Percentiles rank a stretch among this genome's conserved stretches.
Evolutionary conservation across 2,797 vertebrate genomes (phyloP).

Genomic region (Pipistrellus kuhlii): DNA sequence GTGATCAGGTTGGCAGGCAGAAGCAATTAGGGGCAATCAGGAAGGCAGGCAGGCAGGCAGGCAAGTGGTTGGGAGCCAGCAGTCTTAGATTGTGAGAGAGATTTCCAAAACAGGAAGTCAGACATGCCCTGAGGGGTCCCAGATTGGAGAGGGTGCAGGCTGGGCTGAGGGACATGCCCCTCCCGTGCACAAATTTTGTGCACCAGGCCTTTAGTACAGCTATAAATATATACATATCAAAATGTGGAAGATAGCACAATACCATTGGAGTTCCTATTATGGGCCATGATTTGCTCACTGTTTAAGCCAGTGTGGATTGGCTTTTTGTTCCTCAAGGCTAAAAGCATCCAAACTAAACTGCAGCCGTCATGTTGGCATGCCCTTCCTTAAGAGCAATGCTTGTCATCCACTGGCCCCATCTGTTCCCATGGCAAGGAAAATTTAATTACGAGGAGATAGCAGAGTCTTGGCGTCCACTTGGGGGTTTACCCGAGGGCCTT

Average conservation of each 20-base stretch:
- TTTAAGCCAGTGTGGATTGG: background rate
- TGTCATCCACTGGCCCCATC: background rate
- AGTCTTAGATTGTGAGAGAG: too few species aligned
- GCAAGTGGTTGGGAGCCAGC: too few species aligned
- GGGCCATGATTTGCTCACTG: background rate
- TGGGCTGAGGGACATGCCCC: too few species aligned
- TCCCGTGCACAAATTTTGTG: too few species aligned
- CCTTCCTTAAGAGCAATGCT: background rate
- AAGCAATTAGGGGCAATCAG: too few species aligned
- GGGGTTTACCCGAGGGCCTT: background rate
- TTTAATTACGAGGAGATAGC: background rate
- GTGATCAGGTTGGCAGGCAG: too few species aligned
- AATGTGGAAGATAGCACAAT: background rate
- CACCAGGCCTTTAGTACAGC: too few species aligned
- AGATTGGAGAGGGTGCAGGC: too few species aligned
- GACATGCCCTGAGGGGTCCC: too few species aligned
- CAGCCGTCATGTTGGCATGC: background rate
- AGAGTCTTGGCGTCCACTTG: background rate
- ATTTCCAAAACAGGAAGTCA: too few species aligned
- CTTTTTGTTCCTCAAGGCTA: constrained; percentile 22
- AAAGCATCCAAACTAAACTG: background rate
- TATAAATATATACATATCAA: background rate
- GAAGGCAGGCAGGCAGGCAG: too few species aligned
- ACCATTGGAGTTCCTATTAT: background rate
- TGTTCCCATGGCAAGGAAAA: background rate